These are phyloP conservation scores for Bradynema listronoti DNA, from an alignment of 1,140 invertebrate species.

Conservation along the genomic window DNA sequence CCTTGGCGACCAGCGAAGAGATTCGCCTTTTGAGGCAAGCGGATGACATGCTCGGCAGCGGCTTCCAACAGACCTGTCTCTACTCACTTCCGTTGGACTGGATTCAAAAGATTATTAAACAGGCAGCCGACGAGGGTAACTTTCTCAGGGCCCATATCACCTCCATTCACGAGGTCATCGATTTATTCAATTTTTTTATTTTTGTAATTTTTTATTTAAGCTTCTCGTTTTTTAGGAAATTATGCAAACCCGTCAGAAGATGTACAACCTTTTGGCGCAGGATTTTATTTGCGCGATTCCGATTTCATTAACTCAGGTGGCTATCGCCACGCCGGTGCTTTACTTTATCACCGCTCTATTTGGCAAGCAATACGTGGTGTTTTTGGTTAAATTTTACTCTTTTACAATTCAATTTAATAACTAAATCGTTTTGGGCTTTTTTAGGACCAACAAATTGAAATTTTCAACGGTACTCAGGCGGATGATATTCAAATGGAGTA, in stretches of 20 bases:
- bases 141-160: not conserved
- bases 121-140: slow-evolving; percentile 5
- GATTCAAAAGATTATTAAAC: slow-evolving; percentile 13
- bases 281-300: not conserved
- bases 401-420: too few relatives aligned
- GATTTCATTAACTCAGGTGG: not conserved
- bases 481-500: too few relatives aligned
- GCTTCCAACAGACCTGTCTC: slow-evolving; percentile 3
- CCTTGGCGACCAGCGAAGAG: slow-evolving; percentile 7
- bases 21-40: slow-evolving; percentile 2
- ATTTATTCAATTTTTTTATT: too few relatives aligned
- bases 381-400: not conserved
- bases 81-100: slow-evolving; percentile 12
- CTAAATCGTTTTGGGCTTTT: too few relatives aligned
- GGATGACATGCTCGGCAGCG: not conserved
- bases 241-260: not conserved
- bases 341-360: not conserved
- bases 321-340: not conserved
- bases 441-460: too few relatives aligned
- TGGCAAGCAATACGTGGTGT: slow-evolving; percentile 3
- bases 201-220: not conserved
- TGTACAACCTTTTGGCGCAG: not conserved
- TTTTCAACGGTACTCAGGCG: too few relatives aligned
- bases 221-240: not conserved
- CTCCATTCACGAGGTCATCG: not conserved